phyloP scores from a whole-genome alignment of 2,797 vertebrate genomes.

The Girardinus metallicus region DNA sequence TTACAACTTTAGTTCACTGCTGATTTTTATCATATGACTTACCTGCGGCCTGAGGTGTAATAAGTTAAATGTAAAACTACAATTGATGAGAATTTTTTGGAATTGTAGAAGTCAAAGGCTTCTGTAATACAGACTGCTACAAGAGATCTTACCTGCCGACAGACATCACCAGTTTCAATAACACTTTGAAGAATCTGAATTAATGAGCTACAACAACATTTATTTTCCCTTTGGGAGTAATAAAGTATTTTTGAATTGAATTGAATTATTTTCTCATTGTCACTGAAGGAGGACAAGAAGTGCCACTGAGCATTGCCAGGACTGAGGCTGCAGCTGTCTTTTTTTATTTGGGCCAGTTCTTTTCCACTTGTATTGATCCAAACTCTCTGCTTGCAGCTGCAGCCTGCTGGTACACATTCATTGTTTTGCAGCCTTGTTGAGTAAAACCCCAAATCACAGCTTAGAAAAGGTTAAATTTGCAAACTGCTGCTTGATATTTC shows the following conservation, averaged over 20 bases:
- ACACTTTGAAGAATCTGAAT: too few species aligned
- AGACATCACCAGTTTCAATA: too few species aligned
- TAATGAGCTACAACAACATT: too few species aligned
- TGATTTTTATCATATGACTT: slow-evolving; percentile 25
- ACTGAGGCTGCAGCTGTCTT: slow-evolving; percentile 45
- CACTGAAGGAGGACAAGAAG: background rate
- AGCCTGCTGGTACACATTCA: slow-evolving; percentile 63
- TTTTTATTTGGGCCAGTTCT: slow-evolving; percentile 57
- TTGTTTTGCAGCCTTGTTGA: slow-evolving; percentile 57
- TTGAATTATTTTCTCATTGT: slow-evolving; percentile 14
- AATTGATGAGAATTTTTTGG: slow-evolving; percentile 22
- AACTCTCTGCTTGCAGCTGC: slow-evolving; percentile 53
- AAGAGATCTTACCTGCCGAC: too few species aligned
- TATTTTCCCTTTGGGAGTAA: too few species aligned
- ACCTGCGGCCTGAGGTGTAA: background rate
- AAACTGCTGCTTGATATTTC: background rate
- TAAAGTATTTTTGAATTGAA: too few species aligned
- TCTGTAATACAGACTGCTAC: too few species aligned
- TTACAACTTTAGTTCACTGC: slow-evolving; percentile 29
- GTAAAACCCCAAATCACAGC: slow-evolving; percentile 51
- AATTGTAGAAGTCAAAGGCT: background rate
- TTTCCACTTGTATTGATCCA: slow-evolving; percentile 69
- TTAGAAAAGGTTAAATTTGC: slow-evolving; percentile 1
- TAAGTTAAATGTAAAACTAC: background rate
- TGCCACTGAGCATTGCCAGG: slow-evolving; percentile 13